Evolutionary conservation across 2,888 invertebrate genomes (phyloP), one percentile per base, ranked within the genome.

Genomic region (Prosopocoilus inquinatus): DNA sequence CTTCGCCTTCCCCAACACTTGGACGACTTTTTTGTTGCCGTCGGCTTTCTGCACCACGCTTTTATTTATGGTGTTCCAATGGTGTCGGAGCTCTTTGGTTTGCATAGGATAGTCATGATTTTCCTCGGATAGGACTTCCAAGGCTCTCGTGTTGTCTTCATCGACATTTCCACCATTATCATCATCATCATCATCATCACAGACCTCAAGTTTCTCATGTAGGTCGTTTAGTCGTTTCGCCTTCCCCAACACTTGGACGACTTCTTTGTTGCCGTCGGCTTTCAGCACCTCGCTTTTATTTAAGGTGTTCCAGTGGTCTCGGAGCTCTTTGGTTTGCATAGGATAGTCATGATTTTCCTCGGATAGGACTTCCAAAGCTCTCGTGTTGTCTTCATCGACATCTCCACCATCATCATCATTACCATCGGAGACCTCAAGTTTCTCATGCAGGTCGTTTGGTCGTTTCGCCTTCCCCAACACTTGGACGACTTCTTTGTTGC

Each of bases 401-500:
- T n/a, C n/a, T n/a, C n/a, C n/a, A n/a, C n/a, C n/a, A n/a, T n/a
- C n/a, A n/a, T n/a, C n/a, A 8, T 8, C 8, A 9, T 12, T 38
- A 12, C 13, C 11, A 5, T 3, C 7, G 13, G 7, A 55, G 20
- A 53, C 36, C 15, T 35, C 48, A 0, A 62, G 49, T 20, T 53
- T 47, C 28, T 60, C 58, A 13, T 52, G 56, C 1, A 39, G 11
- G 15, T 55, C 59, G n/a, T n/a, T 53, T 54, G 1, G 58, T 57
- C 63, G 59, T 7, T 47, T 43, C 13, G 32, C 59, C 11, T 38
- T 51, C 1, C 53, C 50, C 4, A 47, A n/a, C n/a, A n/a, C n/a
- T n/a, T n/a, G n/a, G n/a, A n/a, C n/a, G n/a, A n/a, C n/a, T n/a
- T n/a, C n/a, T n/a, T n/a, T n/a, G n/a, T n/a, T n/a, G n/a, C n/a